A percentile compares a stretch with the other conserved stretches of the same genome.
phyloP scores from a whole-genome alignment of 2,113 vertebrate genomes.

The Sander vitreus region DNA sequence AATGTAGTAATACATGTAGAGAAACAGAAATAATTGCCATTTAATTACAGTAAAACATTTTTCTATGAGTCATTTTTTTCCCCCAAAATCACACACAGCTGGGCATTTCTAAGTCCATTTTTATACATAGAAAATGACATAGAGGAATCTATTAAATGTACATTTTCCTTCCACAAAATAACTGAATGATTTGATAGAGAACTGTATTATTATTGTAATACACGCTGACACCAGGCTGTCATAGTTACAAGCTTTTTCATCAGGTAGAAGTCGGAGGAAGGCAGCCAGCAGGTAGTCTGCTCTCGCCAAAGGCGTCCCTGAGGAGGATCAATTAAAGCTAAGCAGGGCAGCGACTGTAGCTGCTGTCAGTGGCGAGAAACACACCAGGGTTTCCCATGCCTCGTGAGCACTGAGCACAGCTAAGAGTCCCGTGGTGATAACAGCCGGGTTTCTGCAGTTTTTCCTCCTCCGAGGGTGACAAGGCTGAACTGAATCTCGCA shows the following conservation, averaged over 20 bases:
- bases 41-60: neutral
- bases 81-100: too few relatives aligned
- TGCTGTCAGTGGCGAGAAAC: conserved; percentile 28
- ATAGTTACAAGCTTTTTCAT: conserved; percentile 48
- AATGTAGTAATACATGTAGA: too few relatives aligned
- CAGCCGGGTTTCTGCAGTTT: conserved; percentile 16
- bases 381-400: conserved; percentile 35
- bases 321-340: conserved; percentile 66
- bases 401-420: conserved; percentile 37
- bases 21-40: too few relatives aligned
- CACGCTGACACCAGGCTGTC: conserved; percentile 34
- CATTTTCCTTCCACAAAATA: too few relatives aligned
- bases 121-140: too few relatives aligned
- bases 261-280: conserved; percentile 22
- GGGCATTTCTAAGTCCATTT: too few relatives aligned
- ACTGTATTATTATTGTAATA: too few relatives aligned
- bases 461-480: conserved; percentile 24
- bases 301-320: conserved; percentile 37
- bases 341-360: conserved; percentile 30
- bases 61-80: neutral
- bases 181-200: too few relatives aligned
- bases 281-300: conserved; percentile 56
- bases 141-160: too few relatives aligned
- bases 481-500: conserved; percentile 22
- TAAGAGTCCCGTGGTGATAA: conserved; percentile 25